Evolutionary conservation across 2,113 vertebrate genomes (phyloP).

Genomic region (Ahaetulla prasina): DNA sequence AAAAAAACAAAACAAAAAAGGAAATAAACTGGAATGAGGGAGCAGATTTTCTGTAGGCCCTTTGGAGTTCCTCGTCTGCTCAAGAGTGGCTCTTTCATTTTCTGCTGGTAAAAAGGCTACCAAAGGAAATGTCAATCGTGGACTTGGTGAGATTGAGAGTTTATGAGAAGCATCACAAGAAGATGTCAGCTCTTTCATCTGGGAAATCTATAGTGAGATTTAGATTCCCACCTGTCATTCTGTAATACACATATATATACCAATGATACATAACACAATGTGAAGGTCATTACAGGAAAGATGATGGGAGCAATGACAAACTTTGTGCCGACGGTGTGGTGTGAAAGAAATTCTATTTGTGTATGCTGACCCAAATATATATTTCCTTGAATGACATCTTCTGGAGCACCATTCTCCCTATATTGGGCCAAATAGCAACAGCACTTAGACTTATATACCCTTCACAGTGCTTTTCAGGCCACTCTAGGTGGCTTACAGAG

Average conservation of each 20-base stretch:
- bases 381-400: neutral
- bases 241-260: neutral
- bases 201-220: neutral
- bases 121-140: neutral
- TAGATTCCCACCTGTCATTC: neutral
- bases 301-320: neutral
- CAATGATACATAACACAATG: neutral
- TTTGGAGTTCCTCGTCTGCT: neutral
- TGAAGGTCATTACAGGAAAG: neutral
- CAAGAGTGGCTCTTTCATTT: neutral
- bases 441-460: too few relatives aligned
- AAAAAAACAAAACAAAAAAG: neutral
- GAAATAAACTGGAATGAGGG: accelerated
- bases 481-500: too few relatives aligned
- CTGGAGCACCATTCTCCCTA: neutral
- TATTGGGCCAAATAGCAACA: neutral
- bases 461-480: too few relatives aligned
- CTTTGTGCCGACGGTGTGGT: neutral
- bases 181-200: neutral
- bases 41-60: neutral
- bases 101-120: neutral
- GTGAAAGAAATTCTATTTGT: neutral
- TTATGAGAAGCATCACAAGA: neutral
- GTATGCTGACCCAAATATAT: neutral
- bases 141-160: too few relatives aligned